Conservation (phyloP, 2,888 invertebrate species). For the Aleiodes alternator region DNA sequence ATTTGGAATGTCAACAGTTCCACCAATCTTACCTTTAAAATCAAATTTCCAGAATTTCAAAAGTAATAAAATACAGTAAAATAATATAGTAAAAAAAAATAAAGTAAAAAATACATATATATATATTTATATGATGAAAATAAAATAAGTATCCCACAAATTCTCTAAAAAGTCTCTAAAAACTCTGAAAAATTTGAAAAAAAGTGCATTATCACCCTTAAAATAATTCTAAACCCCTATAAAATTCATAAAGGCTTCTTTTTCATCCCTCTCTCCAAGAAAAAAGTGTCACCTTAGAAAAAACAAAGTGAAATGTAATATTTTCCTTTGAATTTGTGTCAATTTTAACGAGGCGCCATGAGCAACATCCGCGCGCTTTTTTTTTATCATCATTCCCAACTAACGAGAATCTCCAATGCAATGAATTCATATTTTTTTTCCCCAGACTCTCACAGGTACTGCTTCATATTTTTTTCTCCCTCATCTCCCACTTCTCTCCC, state of each 20-base stretch:
- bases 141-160: too few relatives aligned
- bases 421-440: neutral
- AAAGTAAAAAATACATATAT: too few relatives aligned
- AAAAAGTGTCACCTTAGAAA: conserved; percentile 13
- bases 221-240: too few relatives aligned
- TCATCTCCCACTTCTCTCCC: neutral
- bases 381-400: neutral
- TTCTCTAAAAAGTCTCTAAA: too few relatives aligned
- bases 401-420: conserved; percentile 9
- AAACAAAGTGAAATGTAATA: conserved; percentile 6
- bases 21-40: too few relatives aligned
- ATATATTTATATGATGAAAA: too few relatives aligned
- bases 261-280: neutral
- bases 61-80: too few relatives aligned
- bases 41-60: too few relatives aligned
- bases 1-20: neutral
- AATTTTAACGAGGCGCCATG: conserved; percentile 40
- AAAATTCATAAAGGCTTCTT: neutral
- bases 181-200: too few relatives aligned
- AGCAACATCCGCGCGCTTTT: conserved; percentile 29
- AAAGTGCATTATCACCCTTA: too few relatives aligned
- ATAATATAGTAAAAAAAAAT: too few relatives aligned
- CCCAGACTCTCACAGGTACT: too few relatives aligned
- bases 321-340: conserved; percentile 32
- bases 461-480: neutral